A percentile compares a stretch with the other conserved stretches of the same genome.
Evolutionary conservation across 2,888 invertebrate species (phyloP).

Genomic region (Zaprionus obscuricornis): DNA sequence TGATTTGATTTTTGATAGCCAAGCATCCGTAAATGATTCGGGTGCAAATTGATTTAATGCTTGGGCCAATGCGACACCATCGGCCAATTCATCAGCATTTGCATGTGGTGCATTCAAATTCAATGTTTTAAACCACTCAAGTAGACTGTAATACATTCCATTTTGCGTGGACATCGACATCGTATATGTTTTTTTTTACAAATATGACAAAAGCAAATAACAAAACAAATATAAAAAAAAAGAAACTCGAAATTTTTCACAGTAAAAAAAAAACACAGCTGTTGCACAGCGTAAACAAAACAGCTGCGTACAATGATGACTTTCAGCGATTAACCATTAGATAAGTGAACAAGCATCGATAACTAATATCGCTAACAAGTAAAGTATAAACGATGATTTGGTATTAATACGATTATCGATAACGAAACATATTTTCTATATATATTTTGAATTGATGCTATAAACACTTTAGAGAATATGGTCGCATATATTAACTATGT

Average conservation of each 20-base stretch:
- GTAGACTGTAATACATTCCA: slow-evolving; percentile 86
- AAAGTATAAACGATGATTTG: neutral
- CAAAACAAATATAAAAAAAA: slow-evolving; percentile 58
- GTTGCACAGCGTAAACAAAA: slow-evolving; percentile 66
- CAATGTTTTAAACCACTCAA: slow-evolving; percentile 91
- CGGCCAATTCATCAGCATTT: slow-evolving; percentile 90
- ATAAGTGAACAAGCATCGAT: no score
- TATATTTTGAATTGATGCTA: no score
- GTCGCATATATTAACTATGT: neutral
- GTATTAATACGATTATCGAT: no score
- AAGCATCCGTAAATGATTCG: slow-evolving; percentile 91
- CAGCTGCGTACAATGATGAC: no score
- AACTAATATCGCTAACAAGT: slow-evolving; percentile 1
- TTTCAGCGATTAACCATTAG: no score
- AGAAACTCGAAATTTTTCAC: slow-evolving; percentile 49
- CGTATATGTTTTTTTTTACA: no score
- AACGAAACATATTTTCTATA: no score
- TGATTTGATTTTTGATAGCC: slow-evolving; percentile 93
- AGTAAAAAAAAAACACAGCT: slow-evolving; percentile 57
- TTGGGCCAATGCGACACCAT: slow-evolving; percentile 95
- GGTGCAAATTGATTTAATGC: slow-evolving; percentile 94
- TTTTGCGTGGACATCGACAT: slow-evolving; percentile 65
- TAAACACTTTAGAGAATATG: no score
- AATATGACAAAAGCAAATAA: slow-evolving; percentile 39
- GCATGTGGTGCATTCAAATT: slow-evolving; percentile 87